Evolutionary conservation across 2,888 invertebrate genomes (phyloP).

Genomic region (Cantharis flavilabris): DNA sequence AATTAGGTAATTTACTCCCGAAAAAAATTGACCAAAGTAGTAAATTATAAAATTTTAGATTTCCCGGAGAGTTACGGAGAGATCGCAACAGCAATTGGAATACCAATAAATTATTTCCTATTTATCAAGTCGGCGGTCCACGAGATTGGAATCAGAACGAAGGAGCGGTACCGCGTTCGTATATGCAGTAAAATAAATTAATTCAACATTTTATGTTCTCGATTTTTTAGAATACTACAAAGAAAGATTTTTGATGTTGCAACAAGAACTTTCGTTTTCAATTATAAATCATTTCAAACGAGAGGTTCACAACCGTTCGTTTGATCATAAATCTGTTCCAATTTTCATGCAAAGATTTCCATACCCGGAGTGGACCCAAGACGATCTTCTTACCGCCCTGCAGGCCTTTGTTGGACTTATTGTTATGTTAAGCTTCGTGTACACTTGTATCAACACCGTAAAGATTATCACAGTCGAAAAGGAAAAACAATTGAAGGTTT

Average conservation of each 20-base stretch:
- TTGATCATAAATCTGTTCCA: conserved; percentile 36
- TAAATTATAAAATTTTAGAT: conserved; percentile 45
- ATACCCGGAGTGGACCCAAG: conserved; percentile 71
- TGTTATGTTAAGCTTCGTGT: conserved; percentile 79
- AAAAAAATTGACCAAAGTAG: background rate
- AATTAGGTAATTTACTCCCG: conserved; percentile 53
- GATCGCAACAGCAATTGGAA: conserved; percentile 61
- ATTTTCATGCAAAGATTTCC: conserved; percentile 70
- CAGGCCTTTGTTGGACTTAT: conserved; percentile 74
- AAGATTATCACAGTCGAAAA: conserved; percentile 77
- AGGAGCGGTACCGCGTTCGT: conserved; percentile 33
- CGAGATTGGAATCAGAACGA: conserved; percentile 15
- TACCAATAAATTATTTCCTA: conserved; percentile 64
- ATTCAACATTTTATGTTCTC: background rate
- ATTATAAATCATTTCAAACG: conserved; percentile 35
- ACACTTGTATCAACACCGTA: conserved; percentile 77
- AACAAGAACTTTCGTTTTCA: conserved; percentile 55
- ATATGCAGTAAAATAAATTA: background rate
- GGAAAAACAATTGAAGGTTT: conserved; percentile 73
- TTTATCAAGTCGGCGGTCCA: conserved; percentile 38
- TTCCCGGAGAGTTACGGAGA: conserved; percentile 66
- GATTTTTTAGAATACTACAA: conserved; percentile 59
- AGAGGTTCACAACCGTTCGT: conserved; percentile 6
- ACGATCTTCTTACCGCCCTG: conserved; percentile 68
- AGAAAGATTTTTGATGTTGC: conserved; percentile 71